Evolutionary conservation across 2,888 invertebrate genomes (phyloP).

Genomic region (Ephialtes manifestator): DNA sequence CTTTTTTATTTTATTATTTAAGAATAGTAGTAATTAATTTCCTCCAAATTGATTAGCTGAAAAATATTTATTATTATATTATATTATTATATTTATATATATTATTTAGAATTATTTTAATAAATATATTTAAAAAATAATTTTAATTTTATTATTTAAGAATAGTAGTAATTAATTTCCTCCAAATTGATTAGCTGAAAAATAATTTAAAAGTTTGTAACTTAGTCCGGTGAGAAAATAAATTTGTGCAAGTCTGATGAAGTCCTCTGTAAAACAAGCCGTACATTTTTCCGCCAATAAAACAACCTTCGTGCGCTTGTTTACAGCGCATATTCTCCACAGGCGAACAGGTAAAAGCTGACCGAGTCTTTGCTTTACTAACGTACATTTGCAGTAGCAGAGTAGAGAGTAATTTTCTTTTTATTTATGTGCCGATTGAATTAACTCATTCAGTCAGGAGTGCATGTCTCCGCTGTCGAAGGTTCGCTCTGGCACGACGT

Average conservation of each 20-base stretch:
- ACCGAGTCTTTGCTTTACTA: neutral
- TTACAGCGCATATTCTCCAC: constrained; percentile 17
- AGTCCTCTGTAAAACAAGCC: neutral
- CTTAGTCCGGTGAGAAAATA: neutral
- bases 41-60: neutral
- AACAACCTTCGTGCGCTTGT: constrained; percentile 17
- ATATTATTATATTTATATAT: too few species aligned
- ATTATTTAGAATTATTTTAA: too few species aligned
- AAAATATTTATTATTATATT: too few species aligned
- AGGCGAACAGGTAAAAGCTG: constrained; percentile 36
- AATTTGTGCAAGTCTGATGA: neutral
- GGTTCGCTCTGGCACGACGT: constrained; percentile 11
- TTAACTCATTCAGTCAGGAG: constrained; percentile 34
- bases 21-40: neutral
- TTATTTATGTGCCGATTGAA: constrained; percentile 21
- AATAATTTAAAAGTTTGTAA: neutral
- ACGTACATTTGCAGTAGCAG: constrained; percentile 8
- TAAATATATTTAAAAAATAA: too few species aligned
- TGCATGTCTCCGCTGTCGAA: constrained; percentile 26
- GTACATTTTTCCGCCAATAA: constrained; percentile 1
- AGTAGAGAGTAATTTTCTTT: constrained; percentile 28
- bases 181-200: neutral
- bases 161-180: neutral
- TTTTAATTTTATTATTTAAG: too few species aligned
- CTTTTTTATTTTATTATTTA: too few species aligned